A percentile compares a stretch with the other conserved stretches of the same genome.
Evolutionary conservation across 2,888 invertebrate species (phyloP).

Genomic region (Seladonia tumulorum): DNA sequence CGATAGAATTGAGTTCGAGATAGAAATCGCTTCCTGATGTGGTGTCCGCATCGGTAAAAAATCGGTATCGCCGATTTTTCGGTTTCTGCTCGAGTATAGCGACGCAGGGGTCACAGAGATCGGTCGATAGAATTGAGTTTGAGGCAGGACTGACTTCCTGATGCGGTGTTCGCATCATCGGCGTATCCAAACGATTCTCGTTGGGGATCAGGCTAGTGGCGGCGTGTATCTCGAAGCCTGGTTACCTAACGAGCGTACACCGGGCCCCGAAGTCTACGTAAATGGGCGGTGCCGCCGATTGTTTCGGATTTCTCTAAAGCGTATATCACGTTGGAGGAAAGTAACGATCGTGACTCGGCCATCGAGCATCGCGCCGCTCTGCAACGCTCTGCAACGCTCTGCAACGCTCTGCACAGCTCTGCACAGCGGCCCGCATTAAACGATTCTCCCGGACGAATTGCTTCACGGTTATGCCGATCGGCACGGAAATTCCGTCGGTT

Average conservation of each 20-base stretch:
- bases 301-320: conserved; percentile 69
- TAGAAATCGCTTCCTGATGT: neutral
- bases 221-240: conserved; percentile 28
- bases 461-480: conserved; percentile 59
- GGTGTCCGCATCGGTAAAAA: neutral
- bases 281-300: conserved; percentile 65
- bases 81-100: neutral
- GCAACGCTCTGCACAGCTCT: neutral
- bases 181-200: neutral
- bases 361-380: conserved; percentile 44
- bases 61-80: neutral
- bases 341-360: conserved; percentile 62
- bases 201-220: neutral
- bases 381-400: neutral
- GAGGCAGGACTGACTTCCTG: neutral
- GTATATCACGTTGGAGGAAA: conserved; percentile 42
- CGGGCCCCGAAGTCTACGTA: conserved; percentile 38
- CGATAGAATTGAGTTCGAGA: neutral
- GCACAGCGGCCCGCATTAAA: conserved; percentile 52
- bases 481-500: conserved; percentile 53
- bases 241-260: conserved; percentile 61
- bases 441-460: conserved; percentile 64
- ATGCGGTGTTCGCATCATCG: neutral
- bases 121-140: neutral
- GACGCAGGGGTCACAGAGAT: neutral